Percentiles rank a stretch among this genome's conserved stretches.
phyloP scores from a whole-genome alignment of 1,140 invertebrate species.

The Drosophila sucinea region DNA sequence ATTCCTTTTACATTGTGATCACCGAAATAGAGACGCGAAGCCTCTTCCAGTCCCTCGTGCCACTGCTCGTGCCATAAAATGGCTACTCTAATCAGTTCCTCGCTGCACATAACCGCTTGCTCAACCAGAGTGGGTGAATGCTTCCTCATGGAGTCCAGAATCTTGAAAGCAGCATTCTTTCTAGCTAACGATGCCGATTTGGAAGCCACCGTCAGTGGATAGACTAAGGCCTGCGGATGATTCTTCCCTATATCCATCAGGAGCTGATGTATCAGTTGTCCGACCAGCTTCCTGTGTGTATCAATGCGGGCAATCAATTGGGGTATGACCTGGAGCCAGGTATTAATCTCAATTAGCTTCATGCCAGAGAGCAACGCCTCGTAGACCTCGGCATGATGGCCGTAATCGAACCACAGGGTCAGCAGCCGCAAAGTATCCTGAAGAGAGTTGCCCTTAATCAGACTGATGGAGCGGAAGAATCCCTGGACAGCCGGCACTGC shows the following conservation, averaged over 20 bases:
- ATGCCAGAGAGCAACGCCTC: constrained; percentile 97
- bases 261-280: constrained; percentile 95
- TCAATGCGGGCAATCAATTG: constrained; percentile 99
- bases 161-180: constrained; percentile 96
- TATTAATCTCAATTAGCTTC: constrained; percentile 97
- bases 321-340: constrained; percentile 99
- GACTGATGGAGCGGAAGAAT: constrained; percentile 97
- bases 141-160: constrained; percentile 97
- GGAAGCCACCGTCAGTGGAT: constrained; percentile 98
- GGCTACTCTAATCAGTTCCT: constrained; percentile 98
- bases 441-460: constrained; percentile 96
- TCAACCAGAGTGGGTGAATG: constrained; percentile 95
- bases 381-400: constrained; percentile 96
- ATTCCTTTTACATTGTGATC: constrained; percentile 97
- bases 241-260: constrained; percentile 97
- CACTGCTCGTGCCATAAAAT: constrained; percentile 99
- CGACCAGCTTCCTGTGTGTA: constrained; percentile 93
- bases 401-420: constrained; percentile 98
- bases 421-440: constrained; percentile 97
- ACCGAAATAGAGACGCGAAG: constrained; percentile 97
- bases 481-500: constrained; percentile 97
- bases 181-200: constrained; percentile 95
- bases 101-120: constrained; percentile 96
- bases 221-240: constrained; percentile 96
- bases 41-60: constrained; percentile 99